A percentile compares a stretch with the other conserved stretches of the same genome.
phyloP scores from a whole-genome alignment of 2,113 vertebrate genomes.

The Ellobius talpinus region DNA sequence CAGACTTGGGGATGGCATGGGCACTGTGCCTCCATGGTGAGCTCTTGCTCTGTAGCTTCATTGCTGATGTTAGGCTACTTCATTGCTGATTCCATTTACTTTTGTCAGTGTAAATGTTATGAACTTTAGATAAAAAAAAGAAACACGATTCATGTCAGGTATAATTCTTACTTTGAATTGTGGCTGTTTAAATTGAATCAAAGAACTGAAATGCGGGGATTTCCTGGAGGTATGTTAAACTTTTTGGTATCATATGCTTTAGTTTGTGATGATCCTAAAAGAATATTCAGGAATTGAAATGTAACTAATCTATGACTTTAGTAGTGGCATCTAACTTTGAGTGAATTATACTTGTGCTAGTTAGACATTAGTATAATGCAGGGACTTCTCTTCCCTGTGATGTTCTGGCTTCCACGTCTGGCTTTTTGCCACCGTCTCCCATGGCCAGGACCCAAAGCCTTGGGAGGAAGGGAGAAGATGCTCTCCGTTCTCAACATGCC shows the following conservation, averaged over 20 bases:
- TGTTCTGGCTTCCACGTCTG: constrained; percentile 47
- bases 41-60: not conserved
- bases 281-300: not conserved
- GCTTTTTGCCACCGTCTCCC: constrained; percentile 33
- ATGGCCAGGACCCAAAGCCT: constrained; percentile 45
- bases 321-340: not conserved
- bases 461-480: not conserved
- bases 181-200: not conserved
- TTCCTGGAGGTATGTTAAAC: not conserved
- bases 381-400: not conserved
- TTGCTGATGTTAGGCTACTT: too few relatives aligned
- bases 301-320: not conserved
- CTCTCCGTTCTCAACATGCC: constrained; percentile 19
- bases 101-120: not conserved
- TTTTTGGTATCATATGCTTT: constrained; percentile 21
- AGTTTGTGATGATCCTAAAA: not conserved
- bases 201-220: not conserved
- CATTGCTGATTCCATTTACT: not conserved
- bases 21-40: not conserved
- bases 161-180: constrained; percentile 25
- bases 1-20: not conserved
- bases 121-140: constrained; percentile 12
- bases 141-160: not conserved
- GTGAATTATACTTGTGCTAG: not conserved
- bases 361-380: not conserved